These are phyloP conservation scores for Ricordea florida DNA, from an alignment of 92 coral and sea anemone species.

Conservation along the genomic window DNA sequence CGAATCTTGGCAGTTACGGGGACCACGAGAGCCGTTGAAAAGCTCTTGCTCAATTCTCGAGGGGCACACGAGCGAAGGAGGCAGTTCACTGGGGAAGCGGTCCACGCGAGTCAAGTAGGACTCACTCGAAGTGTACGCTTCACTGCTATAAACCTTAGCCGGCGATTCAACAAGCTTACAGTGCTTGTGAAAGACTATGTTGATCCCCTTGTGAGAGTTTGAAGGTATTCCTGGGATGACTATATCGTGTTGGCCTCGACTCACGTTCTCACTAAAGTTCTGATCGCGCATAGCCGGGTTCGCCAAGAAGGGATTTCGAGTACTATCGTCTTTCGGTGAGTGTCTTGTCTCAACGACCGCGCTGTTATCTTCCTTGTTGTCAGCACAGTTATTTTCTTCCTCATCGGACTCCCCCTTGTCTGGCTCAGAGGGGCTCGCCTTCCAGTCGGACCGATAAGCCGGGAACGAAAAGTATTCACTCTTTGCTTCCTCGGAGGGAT, in stretches of 20 bases:
- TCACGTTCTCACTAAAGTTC: not conserved
- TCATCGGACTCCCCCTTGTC: conserved; percentile 52
- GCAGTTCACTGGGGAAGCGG: conserved; percentile 19
- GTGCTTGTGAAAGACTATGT: conserved; percentile 75
- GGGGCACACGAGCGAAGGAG: conserved; percentile 54
- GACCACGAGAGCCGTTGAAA: not conserved
- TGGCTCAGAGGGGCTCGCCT: conserved; percentile 23
- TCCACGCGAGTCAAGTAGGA: conserved; percentile 31
- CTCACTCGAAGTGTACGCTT: conserved; percentile 10
- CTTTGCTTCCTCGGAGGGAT: conserved; percentile 8
- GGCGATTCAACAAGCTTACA: conserved; percentile 29
- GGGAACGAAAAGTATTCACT: conserved; percentile 94
- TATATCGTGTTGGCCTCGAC: not conserved
- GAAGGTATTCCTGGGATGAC: conserved; percentile 75
- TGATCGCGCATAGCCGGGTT: conserved; percentile 24
- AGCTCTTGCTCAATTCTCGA: conserved; percentile 7
- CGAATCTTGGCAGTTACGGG: conserved; percentile 1
- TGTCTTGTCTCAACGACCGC: conserved; percentile 31
- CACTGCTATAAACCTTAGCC: conserved; percentile 9
- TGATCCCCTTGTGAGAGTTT: conserved; percentile 71
- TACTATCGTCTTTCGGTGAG: conserved; percentile 24
- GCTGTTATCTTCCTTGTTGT: not conserved
- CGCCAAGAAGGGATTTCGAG: conserved; percentile 22
- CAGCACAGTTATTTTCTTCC: conserved; percentile 2
- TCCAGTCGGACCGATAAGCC: conserved; percentile 87